Evolutionary conservation across 2,113 vertebrate genomes (phyloP).

Genomic region (Malurus melanocephalus): DNA sequence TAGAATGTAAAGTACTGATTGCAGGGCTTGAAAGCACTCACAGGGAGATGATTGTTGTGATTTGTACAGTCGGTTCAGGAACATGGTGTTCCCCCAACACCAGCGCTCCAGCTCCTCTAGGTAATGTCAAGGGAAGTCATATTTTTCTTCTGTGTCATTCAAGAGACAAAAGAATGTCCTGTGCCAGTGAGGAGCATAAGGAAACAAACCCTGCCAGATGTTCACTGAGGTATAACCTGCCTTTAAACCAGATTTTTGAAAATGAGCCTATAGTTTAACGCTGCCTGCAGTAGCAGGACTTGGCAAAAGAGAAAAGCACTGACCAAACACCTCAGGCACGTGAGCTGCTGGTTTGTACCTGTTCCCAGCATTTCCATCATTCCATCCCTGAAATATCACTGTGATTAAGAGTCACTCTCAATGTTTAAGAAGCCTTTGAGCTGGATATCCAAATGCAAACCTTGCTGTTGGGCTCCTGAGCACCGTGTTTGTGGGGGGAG

Average conservation of each 20-base stretch:
- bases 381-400: background rate
- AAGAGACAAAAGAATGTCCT: constrained; percentile 4
- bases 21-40: background rate
- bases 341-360: background rate
- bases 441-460: background rate
- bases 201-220: background rate
- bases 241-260: background rate
- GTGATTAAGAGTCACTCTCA: rapidly evolving
- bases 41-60: background rate
- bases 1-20: background rate
- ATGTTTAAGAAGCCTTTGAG: background rate
- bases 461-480: background rate
- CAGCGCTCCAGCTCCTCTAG: background rate
- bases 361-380: background rate
- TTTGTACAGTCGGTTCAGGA: background rate
- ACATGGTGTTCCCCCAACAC: background rate
- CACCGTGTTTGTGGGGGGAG: constrained; percentile 26
- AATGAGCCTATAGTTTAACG: background rate
- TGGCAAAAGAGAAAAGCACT: background rate
- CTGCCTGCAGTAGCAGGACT: background rate
- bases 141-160: background rate
- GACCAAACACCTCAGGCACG: background rate
- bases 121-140: background rate
- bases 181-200: background rate
- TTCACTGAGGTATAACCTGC: background rate